Evolutionary conservation across 2,888 invertebrate genomes (phyloP), one percentile per base, ranked within the genome.

Genomic region (Tryphoninae sp.): DNA sequence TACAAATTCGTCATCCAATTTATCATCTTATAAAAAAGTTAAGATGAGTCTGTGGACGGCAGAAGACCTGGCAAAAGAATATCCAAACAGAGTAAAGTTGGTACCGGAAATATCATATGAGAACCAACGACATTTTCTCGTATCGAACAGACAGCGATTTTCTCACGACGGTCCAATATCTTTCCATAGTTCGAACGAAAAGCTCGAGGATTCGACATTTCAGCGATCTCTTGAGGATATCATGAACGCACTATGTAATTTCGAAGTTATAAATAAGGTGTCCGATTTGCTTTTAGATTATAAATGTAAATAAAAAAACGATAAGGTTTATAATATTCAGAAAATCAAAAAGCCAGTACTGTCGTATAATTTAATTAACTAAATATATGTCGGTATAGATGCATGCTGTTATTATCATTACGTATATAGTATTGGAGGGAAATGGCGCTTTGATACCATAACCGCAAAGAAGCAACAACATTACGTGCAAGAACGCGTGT

Each of bases 191-290:
- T 9, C n/a, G 2, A 11, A 72, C 9, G 76, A 58, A 7, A 26
- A 58, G 6, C 8, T 3, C 9, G 51, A 45, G 3, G 58, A 69
- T 67, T 2, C 55, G 49, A 62, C 13, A 2, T 49, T 62, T 68
- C 72, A 42, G 13, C 68, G 72, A 64, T 61, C 73, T 86, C 67
- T 93, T 85, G 85, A 89, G 82, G 92, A 93, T 53, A 55, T 96
- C 51, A 93, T 96, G 33, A 94, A 96, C 89, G 93, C 95, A 40
- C 93, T 96, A 85, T 95, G 95, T 88, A 94, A 95, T 87, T 93
- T 93, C 65, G 93, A 94, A 84, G 93, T 95, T 61, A 93, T 96
- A 85, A 92, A 90, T 80, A 87, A 92, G 86, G 92, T 93, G 45
- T 88, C 90, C 67, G 86, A 92, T 80, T 90, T 92, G 84, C 81